Percentiles rank a stretch among this genome's conserved stretches.
Evolutionary conservation across 2,113 vertebrate species (phyloP).

Genomic region (Corydoras sp.): DNA sequence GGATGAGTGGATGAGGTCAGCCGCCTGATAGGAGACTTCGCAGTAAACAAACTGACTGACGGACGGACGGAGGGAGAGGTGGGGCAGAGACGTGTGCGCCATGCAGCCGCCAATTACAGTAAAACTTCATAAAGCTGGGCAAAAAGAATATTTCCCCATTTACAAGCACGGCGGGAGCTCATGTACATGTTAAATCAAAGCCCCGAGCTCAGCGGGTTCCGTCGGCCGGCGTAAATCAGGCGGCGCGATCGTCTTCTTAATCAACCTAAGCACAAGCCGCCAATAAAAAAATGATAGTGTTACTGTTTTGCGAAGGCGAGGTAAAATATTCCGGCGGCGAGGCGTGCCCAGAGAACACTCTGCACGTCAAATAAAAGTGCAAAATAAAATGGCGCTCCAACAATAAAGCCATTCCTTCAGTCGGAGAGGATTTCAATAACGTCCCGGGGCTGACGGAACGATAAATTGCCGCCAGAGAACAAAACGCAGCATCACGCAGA

Average conservation of each 20-base stretch:
- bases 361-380: conserved; percentile 64
- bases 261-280: conserved; percentile 53
- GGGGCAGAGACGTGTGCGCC: conserved; percentile 17
- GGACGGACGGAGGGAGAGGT: conserved; percentile 21
- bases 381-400: conserved; percentile 54
- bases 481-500: not conserved
- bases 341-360: conserved; percentile 54
- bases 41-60: not conserved
- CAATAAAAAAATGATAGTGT: conserved; percentile 53
- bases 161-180: conserved; percentile 36
- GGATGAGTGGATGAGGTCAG: not conserved
- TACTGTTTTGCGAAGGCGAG: conserved; percentile 59
- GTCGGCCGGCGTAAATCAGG: conserved; percentile 53
- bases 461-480: conserved; percentile 34
- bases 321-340: conserved; percentile 58
- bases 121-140: conserved; percentile 35
- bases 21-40: no score
- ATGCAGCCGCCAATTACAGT: conserved; percentile 27
- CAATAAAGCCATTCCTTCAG: conserved; percentile 57
- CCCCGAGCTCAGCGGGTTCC: conserved; percentile 44
- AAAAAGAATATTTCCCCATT: conserved; percentile 40
- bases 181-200: conserved; percentile 49
- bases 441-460: conserved; percentile 31
- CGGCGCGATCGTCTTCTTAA: conserved; percentile 53
- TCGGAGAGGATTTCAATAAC: conserved; percentile 53